These are phyloP conservation scores for Nautilus pompilius DNA, from an alignment of 1,140 invertebrate genomes.

Conservation along the genomic window DNA sequence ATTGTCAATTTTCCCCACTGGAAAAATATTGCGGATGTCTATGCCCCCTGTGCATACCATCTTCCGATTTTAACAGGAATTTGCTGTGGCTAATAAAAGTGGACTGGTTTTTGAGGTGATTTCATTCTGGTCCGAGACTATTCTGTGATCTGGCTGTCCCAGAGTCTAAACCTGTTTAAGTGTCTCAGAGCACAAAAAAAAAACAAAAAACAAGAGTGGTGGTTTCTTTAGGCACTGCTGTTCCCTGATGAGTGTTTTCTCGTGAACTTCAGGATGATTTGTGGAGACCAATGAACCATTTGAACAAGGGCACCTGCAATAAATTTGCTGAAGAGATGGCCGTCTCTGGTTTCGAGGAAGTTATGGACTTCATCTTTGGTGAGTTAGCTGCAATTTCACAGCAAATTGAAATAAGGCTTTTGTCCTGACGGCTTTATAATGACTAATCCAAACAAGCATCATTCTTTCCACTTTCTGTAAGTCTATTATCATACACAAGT, in stretches of 20 bases:
- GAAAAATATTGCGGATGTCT: no score
- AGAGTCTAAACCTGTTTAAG: not conserved
- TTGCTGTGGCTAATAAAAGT: not conserved
- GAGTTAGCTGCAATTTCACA: no score
- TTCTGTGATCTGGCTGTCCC: not conserved
- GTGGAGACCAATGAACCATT: conserved; percentile 70
- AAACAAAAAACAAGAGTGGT: no score
- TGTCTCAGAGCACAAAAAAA: not conserved
- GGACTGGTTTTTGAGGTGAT: no score
- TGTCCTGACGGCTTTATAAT: no score
- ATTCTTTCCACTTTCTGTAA: no score
- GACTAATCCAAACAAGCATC: no score
- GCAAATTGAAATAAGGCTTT: no score
- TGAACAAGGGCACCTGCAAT: conserved; percentile 59
- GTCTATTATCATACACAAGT: no score
- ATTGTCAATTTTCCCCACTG: not conserved
- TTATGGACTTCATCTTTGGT: conserved; percentile 62
- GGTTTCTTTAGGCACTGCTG: not conserved
- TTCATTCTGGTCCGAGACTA: no score
- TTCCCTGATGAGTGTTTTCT: not conserved
- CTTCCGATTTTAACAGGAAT: no score
- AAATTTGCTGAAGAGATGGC: conserved; percentile 63
- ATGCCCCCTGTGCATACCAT: no score
- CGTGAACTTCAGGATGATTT: conserved; percentile 60
- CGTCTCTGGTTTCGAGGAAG: conserved; percentile 58